Base-by-base conservation (phyloP, 30 jellyfish, hydroid and myxozoan genomes). In the Turritopsis dohrnii region DNA sequence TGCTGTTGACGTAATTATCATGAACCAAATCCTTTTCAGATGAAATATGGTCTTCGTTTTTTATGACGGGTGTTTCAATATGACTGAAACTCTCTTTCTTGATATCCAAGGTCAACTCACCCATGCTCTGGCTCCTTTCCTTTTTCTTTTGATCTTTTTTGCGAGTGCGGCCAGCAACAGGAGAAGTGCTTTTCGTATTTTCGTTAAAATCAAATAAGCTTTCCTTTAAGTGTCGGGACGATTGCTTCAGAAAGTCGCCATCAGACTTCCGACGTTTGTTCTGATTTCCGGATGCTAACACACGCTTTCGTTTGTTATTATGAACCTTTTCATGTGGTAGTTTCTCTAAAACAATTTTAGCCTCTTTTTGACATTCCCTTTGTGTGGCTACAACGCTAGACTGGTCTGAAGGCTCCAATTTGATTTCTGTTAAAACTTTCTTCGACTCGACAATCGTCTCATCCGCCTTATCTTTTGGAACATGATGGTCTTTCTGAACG, bases 231-330 rank as follows among this genome's bases (percentile, higher is more conserved):
- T 69, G 31, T 69, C 7, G 28, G 60, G 60, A 41, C 8, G 77
- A 17, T 23, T 27, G 31, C 30, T n/a, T 69, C 30, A 69, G 30
- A 7, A 27, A 8, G 19, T 69, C 77, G 77, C 77, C 77, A 9
- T 69, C 77, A n/a, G 77, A 69, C 19, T 69, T 69, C 77, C 77
- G 77, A n/a, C 77, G 28, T 69, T 69, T 69, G 77, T 23, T 69
- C 30, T 69, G 28, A 27, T 1, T 19, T 9, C 28, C 77, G 19
- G 22, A 16, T 69, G 23, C 77, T 19, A 69, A 19, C 4, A 69
- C 22, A 27, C 77, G 22, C 0, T 69, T 69, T 69, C 77, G 9
- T 69, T 69, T 69, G 22, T 69, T 27, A 41, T 41, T 41, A 13
- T 5, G 60, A 5, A 41, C 60, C 60, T 41, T 41, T 17, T 21